These are phyloP conservation scores for Pangasius djambal DNA, from an alignment of 2,797 vertebrate genomes.

Conservation along the genomic window DNA sequence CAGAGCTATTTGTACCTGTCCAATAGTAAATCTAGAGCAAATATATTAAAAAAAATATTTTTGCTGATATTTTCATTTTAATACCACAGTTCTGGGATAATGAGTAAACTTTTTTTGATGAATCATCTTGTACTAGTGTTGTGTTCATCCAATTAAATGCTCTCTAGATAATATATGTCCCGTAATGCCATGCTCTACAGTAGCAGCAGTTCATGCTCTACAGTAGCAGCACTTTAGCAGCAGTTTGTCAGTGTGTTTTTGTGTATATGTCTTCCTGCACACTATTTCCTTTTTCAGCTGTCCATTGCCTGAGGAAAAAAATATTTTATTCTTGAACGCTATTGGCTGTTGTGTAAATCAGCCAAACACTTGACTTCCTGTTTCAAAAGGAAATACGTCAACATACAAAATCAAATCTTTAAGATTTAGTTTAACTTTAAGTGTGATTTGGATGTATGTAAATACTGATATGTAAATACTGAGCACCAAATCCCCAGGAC, in stretches of 20 bases:
- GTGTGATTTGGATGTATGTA: not conserved
- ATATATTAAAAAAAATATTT: not conserved
- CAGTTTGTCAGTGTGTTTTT: not conserved
- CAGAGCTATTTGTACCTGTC: not conserved
- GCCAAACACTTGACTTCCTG: not conserved
- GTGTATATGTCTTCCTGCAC: not conserved
- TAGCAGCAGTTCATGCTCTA: not conserved
- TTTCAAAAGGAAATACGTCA: not conserved
- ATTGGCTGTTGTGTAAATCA: not conserved
- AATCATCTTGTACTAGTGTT: not conserved
- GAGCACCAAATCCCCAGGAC: not conserved
- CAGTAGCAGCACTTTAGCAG: not conserved
- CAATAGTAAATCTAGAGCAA: not conserved
- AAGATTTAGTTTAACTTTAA: not conserved
- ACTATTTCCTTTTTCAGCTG: not conserved
- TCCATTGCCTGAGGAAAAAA: not conserved
- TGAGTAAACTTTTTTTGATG: not conserved
- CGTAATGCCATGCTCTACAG: not conserved
- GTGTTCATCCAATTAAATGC: too few species aligned
- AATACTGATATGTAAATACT: not conserved
- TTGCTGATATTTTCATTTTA: not conserved
- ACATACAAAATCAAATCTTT: not conserved
- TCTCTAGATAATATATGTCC: not conserved
- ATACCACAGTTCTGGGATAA: not conserved
- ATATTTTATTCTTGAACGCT: not conserved